These are phyloP conservation scores for Alosa alosa DNA, from an alignment of 2,113 vertebrate species.

Conservation along the genomic window DNA sequence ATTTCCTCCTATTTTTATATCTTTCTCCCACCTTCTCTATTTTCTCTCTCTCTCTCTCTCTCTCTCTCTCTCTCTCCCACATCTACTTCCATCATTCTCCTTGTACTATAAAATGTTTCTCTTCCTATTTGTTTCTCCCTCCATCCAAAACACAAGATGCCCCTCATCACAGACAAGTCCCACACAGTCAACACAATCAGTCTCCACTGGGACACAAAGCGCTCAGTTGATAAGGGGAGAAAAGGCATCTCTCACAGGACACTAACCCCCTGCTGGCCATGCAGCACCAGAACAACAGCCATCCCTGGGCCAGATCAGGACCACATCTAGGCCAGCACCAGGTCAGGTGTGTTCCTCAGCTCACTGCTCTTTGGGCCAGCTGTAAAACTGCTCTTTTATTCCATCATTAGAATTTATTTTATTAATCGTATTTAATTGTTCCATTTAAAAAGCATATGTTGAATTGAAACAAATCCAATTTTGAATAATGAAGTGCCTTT, in stretches of 20 bases:
- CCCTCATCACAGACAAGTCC: too few relatives aligned
- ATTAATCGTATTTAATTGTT: background rate
- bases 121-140: slow-evolving; percentile 45
- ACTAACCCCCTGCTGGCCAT: background rate
- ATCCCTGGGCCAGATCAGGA: too few relatives aligned
- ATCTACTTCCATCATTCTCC: slow-evolving; percentile 31
- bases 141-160: too few relatives aligned
- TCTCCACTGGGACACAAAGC: too few relatives aligned
- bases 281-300: too few relatives aligned
- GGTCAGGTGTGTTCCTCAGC: too few relatives aligned
- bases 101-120: background rate
- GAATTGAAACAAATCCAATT: background rate
- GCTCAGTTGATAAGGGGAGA: background rate
- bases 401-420: too few relatives aligned
- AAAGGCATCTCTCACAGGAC: background rate
- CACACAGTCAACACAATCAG: too few relatives aligned
- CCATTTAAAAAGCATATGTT: background rate
- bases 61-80: slow-evolving; percentile 33
- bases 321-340: too few relatives aligned
- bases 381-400: too few relatives aligned
- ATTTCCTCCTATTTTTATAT: background rate
- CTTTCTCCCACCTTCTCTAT: background rate
- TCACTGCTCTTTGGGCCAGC: too few relatives aligned
- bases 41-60: too few relatives aligned
- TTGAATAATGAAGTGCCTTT: background rate